Base-by-base conservation (phyloP, 2,113 vertebrate species). In the Candoia aspera region DNA sequence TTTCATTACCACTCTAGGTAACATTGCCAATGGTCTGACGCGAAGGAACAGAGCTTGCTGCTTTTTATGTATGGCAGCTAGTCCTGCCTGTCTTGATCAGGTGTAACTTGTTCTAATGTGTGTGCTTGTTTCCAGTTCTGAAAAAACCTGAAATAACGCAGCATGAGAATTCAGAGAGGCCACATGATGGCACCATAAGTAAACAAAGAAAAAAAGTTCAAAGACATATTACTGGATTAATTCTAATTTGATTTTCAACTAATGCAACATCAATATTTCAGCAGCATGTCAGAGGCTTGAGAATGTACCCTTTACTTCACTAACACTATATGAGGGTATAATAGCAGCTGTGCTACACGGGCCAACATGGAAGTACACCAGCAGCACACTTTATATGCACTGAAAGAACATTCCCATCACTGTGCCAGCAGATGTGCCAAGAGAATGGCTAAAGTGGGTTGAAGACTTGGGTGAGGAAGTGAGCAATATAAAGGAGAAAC, bases 131-230 rank as follows among this genome's bases (percentile, higher is more conserved):
- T n/a, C 62, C n/a, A 29, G 13, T 68, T n/a, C 62, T 68, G 68
- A 19, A 79, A 8, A 79, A 79, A 37, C 68, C 68, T 79, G 68
- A 79, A 73, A 73, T 73, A 37, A 73, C 33, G n/a, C n/a, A 73
- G n/a, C 68, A 37, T 79, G 68, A 37, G 68, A 37, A n/a, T 37
- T 79, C 68, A 79, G 15, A 79, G 33, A 37, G 68, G 83, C 53
- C 89, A 90, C 89, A 84, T 6, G 89, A 90, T 57, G 68, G 89
- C 89, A 84, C 54, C 1, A 42, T 42, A 90, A 83, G 11, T 37
- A 90, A 42, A 10, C 15, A 53, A 21, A 46, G 49, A 89, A 64
- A 12, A 90, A 83, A 26, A 13, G 1, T 4, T 8, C 68, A 37
- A 42, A 55, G n/a, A 23, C 54, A 37, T 90, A 83, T 55, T 54